These are phyloP conservation scores for Salvelinus namaycush DNA, from an alignment of 2,113 vertebrate species.

Conservation along the genomic window DNA sequence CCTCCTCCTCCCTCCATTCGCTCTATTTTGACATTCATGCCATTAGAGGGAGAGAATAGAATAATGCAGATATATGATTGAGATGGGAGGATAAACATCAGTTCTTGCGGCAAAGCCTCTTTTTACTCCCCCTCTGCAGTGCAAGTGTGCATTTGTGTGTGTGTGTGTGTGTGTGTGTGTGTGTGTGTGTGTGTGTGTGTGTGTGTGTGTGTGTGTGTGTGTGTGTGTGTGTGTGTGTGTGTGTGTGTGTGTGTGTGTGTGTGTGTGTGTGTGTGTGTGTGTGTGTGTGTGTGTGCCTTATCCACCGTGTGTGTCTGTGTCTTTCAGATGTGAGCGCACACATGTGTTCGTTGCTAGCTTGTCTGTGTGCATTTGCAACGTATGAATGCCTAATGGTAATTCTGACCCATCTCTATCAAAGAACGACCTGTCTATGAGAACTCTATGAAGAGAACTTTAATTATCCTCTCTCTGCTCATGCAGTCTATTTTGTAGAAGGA, in stretches of 20 bases:
- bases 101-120: conserved; percentile 61
- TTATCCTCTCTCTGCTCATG: conserved; percentile 46
- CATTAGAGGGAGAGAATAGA: conserved; percentile 27
- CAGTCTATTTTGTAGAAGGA: conserved; percentile 33
- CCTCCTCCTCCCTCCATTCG: not conserved
- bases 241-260: conserved; percentile 32
- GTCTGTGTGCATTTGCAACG: conserved; percentile 53
- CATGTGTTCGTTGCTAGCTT: conserved; percentile 14
- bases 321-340: not conserved
- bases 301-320: not conserved
- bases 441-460: conserved; percentile 66
- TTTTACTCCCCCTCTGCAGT: conserved; percentile 24
- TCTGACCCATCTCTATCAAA: conserved; percentile 59
- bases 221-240: conserved; percentile 18
- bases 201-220: conserved; percentile 19
- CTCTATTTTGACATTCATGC: not conserved
- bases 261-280: conserved; percentile 37
- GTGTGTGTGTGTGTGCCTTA: conserved; percentile 13
- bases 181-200: conserved; percentile 31
- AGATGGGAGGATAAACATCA: conserved; percentile 61
- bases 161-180: conserved; percentile 28
- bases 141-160: conserved; percentile 36
- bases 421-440: conserved; percentile 50
- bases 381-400: conserved; percentile 73
- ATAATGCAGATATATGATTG: conserved; percentile 51